These are phyloP conservation scores for Arenaria interpres DNA, from an alignment of 2,113 vertebrate species.

Conservation along the genomic window DNA sequence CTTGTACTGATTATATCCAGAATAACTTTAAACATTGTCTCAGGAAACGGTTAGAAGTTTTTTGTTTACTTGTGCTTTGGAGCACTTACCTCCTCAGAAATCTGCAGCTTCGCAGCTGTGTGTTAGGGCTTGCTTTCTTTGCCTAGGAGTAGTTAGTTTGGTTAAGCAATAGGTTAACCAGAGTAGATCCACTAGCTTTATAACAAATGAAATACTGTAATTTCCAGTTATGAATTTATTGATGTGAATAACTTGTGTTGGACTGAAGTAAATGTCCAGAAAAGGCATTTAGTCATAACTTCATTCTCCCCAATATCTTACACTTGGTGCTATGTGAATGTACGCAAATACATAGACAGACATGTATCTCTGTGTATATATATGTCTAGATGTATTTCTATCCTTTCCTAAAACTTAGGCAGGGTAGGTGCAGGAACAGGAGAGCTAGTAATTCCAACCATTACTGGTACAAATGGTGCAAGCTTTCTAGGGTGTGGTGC, in stretches of 20 bases:
- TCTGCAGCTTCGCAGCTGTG: neutral
- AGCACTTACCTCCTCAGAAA: neutral
- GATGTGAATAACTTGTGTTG: neutral
- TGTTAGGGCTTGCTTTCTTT: neutral
- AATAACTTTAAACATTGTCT: neutral
- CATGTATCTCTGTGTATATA: no score
- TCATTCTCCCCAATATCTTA: neutral
- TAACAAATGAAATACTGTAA: neutral
- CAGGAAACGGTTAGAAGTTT: constrained; percentile 1
- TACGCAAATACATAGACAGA: neutral
- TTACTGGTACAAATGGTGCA: neutral
- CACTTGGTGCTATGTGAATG: neutral
- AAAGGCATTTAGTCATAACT: neutral
- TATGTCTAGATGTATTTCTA: neutral
- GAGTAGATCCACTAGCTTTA: neutral
- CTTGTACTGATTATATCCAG: neutral
- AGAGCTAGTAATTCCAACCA: neutral
- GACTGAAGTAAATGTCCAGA: neutral
- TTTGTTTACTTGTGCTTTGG: neutral
- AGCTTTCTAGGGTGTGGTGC: neutral
- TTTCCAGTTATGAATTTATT: neutral
- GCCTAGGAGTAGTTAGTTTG: neutral
- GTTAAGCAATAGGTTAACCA: neutral
- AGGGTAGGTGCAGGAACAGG: neutral
- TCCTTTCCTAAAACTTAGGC: neutral